Percentiles rank a stretch among this genome's conserved stretches.
Conservation (phyloP, 2,113 vertebrate genomes). For the Apteryx mantelli region DNA sequence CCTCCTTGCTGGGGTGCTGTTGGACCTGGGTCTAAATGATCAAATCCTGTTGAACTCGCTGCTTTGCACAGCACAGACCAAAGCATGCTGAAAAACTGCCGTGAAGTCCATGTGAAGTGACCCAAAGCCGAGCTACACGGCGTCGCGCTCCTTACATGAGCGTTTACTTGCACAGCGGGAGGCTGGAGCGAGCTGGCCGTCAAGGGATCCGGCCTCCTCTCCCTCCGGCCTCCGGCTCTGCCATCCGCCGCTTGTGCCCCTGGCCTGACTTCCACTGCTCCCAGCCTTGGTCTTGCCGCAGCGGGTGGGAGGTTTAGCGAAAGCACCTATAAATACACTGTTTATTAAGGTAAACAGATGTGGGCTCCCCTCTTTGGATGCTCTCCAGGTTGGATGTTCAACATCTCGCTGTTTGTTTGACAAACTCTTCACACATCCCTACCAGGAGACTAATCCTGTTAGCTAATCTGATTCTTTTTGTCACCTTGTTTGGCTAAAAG, state of each 20-base stretch:
- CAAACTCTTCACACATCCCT: neutral
- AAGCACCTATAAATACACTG: neutral
- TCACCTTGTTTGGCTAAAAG: neutral
- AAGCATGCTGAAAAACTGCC: neutral
- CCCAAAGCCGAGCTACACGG: neutral
- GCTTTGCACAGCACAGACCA: neutral
- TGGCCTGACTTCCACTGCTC: neutral
- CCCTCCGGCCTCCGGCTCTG: fast-evolving
- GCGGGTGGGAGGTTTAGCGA: neutral
- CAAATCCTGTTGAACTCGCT: neutral
- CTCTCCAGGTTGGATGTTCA: neutral
- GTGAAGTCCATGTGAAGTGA: neutral
- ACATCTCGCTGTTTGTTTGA: neutral
- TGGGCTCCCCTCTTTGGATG: neutral
- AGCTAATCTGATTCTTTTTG: neutral
- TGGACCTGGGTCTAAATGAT: neutral
- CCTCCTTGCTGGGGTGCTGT: neutral
- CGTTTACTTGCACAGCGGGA: fast-evolving
- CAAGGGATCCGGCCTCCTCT: neutral
- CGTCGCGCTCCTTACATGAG: fast-evolving
- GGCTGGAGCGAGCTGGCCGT: no score
- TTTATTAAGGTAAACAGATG: neutral
- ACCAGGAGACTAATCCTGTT: neutral
- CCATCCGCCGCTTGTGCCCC: no score
- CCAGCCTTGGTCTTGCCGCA: neutral